These are phyloP conservation scores for Tenthredo distinguenda DNA, from an alignment of 2,888 invertebrate genomes.

Conservation along the genomic window DNA sequence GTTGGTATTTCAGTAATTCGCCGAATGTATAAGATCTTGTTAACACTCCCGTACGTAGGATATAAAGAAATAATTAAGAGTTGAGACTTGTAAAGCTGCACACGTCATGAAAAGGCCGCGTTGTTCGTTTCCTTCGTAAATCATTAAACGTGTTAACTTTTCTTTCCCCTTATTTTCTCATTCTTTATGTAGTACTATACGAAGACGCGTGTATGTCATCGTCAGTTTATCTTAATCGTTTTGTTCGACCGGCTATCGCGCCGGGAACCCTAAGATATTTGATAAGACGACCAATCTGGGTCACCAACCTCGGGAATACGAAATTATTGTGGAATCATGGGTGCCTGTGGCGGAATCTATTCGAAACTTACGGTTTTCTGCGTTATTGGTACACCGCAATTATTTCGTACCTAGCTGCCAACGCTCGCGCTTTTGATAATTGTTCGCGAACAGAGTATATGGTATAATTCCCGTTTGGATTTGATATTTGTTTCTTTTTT, in stretches of 20 bases:
- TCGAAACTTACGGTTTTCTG: background rate
- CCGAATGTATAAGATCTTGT: background rate
- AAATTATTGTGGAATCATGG: constrained; percentile 18
- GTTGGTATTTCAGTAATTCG: background rate
- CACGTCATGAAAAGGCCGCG: constrained; percentile 35
- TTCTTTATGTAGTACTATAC: background rate
- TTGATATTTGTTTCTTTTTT: background rate
- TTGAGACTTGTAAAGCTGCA: background rate
- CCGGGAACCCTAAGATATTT: constrained; percentile 3
- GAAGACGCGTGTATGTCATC: background rate
- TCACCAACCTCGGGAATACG: constrained; percentile 61
- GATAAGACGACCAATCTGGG: constrained; percentile 62
- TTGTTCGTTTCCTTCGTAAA: background rate
- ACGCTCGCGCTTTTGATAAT: background rate
- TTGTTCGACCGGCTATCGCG: background rate
- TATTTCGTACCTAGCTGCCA: background rate
- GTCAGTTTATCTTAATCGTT: constrained; percentile 24
- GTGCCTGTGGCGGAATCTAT: constrained; percentile 22
- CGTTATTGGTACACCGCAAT: constrained; percentile 3
- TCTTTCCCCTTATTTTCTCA: background rate
- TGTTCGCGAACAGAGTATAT: background rate
- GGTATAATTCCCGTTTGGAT: background rate
- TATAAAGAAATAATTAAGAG: background rate
- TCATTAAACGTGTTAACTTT: background rate
- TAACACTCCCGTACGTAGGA: background rate